Evolutionary conservation across 1,140 invertebrate genomes (phyloP).

Genomic region (Bombus picipes): DNA sequence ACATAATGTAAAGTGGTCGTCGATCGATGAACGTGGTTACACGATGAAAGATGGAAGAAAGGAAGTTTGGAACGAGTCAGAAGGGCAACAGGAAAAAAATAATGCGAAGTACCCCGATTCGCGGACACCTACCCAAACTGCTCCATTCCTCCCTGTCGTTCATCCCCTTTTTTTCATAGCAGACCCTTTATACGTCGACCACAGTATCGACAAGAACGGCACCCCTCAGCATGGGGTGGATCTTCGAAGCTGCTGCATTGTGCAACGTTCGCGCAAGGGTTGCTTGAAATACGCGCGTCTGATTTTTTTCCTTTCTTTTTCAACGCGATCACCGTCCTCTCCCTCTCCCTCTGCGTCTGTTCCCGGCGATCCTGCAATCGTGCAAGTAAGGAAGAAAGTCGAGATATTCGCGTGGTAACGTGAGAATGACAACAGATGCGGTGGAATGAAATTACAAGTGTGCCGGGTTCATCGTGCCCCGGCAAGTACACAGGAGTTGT

Average conservation of each 20-base stretch:
- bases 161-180: constrained; percentile 36
- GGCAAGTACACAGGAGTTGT: constrained; percentile 50
- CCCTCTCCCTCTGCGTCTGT: neutral
- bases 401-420: constrained; percentile 68
- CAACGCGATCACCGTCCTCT: constrained; percentile 11
- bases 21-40: neutral
- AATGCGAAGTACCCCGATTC: constrained; percentile 22
- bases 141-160: neutral
- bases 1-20: neutral
- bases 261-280: constrained; percentile 61
- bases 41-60: no score
- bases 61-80: neutral
- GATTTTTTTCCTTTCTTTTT: constrained; percentile 53
- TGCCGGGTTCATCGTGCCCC: constrained; percentile 51
- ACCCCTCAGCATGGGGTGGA: constrained; percentile 37
- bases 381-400: constrained; percentile 55
- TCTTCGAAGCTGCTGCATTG: constrained; percentile 59
- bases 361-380: neutral
- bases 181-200: constrained; percentile 48
- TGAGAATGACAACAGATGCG: constrained; percentile 79
- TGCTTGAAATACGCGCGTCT: constrained; percentile 68
- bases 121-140: constrained; percentile 13
- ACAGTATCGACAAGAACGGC: constrained; percentile 50
- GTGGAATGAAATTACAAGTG: constrained; percentile 76
- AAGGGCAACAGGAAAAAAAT: constrained; percentile 21